These are phyloP conservation scores for Idaea straminata DNA, from an alignment of 2,888 invertebrate genomes.

Conservation along the genomic window DNA sequence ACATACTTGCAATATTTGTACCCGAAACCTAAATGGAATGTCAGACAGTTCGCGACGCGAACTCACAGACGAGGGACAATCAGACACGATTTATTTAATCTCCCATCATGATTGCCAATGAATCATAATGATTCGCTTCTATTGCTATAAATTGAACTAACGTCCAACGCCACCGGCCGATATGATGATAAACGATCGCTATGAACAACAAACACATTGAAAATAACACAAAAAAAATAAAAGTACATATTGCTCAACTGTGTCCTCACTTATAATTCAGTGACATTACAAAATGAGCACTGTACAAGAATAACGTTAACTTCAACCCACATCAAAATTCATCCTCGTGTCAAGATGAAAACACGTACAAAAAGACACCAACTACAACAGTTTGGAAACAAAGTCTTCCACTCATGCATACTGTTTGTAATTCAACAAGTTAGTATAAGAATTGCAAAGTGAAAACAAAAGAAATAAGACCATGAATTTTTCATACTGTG, in stretches of 20 bases:
- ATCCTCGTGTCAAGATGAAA: constrained; percentile 36
- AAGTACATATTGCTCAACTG: constrained; percentile 41
- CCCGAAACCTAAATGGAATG: constrained; percentile 8
- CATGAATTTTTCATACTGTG: constrained; percentile 27
- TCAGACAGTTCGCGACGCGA: constrained; percentile 16
- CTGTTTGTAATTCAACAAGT: constrained; percentile 49
- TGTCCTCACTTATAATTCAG: constrained; percentile 52
- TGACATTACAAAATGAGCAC: constrained; percentile 50
- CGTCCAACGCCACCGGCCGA: constrained; percentile 36
- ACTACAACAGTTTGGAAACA: constrained; percentile 40
- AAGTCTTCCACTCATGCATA: constrained; percentile 43
- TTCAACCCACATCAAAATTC: constrained; percentile 67
- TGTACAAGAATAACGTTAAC: constrained; percentile 42
- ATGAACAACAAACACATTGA: constrained; percentile 19
- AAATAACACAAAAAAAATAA: constrained; percentile 24
- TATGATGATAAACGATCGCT: constrained; percentile 34
- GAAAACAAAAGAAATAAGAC: constrained; percentile 15
- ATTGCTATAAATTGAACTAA: constrained; percentile 61
- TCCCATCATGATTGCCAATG: constrained; percentile 50
- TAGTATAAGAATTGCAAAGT: constrained; percentile 28
- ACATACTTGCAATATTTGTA: not conserved
- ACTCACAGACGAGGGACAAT: constrained; percentile 43
- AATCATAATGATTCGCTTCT: constrained; percentile 49
- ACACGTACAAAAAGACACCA: constrained; percentile 44
- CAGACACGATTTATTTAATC: constrained; percentile 58